These are phyloP conservation scores for Heptranchias perlo DNA, from an alignment of 2,113 vertebrate genomes.

Conservation along the genomic window DNA sequence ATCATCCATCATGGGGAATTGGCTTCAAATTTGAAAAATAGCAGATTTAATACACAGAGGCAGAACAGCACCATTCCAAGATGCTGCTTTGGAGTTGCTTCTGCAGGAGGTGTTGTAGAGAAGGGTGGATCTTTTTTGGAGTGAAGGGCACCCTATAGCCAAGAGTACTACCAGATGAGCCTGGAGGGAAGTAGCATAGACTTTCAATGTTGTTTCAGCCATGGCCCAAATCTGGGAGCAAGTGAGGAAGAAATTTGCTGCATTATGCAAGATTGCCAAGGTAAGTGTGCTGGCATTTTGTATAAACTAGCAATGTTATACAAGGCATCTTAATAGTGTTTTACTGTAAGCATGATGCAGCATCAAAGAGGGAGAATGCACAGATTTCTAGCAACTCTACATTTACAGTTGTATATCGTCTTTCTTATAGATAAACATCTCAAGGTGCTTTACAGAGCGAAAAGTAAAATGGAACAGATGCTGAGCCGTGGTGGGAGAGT, in stretches of 20 bases:
- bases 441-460: not conserved
- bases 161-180: not conserved
- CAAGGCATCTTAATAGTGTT: not conserved
- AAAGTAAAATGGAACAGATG: not conserved
- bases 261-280: not conserved
- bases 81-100: too few species aligned
- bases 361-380: not conserved
- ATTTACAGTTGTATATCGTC: not conserved
- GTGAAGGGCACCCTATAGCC: not conserved
- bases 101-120: too few species aligned
- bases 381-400: not conserved
- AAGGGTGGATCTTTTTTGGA: not conserved
- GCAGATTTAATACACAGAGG: too few species aligned
- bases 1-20: too few species aligned
- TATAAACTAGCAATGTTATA: not conserved
- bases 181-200: not conserved
- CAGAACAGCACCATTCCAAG: too few species aligned
- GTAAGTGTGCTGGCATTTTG: not conserved
- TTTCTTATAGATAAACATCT: not conserved
- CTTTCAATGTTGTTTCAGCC: not conserved
- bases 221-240: not conserved
- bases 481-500: not conserved
- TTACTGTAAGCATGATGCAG: too few species aligned
- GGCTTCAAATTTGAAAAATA: too few species aligned
- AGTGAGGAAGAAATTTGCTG: not conserved